Conservation (phyloP, 2,888 invertebrate genomes). For the Deilephila porcellus region DNA sequence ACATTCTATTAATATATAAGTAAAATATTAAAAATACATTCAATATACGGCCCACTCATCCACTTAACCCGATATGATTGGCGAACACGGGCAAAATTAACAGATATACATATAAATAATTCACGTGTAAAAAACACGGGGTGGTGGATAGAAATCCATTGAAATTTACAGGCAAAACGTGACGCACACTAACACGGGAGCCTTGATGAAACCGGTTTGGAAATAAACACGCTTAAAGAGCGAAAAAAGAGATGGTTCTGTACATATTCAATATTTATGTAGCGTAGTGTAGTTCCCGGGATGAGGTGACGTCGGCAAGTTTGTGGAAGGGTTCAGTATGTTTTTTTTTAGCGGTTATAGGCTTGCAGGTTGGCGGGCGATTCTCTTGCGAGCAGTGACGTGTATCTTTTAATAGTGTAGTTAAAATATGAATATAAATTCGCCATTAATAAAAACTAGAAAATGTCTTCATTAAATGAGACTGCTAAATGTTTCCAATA, state of each 20-base stretch:
- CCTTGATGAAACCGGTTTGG: conserved; percentile 40
- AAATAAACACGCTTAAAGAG: conserved; percentile 51
- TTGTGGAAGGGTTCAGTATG: background rate
- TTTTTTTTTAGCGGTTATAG: background rate
- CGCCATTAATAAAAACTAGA: too few relatives aligned
- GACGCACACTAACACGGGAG: conserved; percentile 15
- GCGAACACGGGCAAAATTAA: conserved; percentile 19
- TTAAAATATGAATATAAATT: too few relatives aligned
- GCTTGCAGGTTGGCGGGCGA: too few relatives aligned
- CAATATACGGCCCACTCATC: background rate
- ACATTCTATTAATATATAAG: too few relatives aligned
- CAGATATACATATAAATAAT: conserved; percentile 20
- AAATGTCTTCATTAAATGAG: too few relatives aligned
- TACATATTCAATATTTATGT: conserved; percentile 55
- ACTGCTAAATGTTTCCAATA: too few relatives aligned
- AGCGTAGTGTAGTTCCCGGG: conserved; percentile 34
- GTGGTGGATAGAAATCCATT: background rate
- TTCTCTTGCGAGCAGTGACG: too few relatives aligned
- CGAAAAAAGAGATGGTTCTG: conserved; percentile 52
- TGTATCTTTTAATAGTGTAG: too few relatives aligned
- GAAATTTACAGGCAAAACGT: conserved; percentile 21
- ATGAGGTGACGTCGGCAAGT: conserved; percentile 12
- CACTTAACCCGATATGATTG: conserved; percentile 11
- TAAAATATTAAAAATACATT: background rate
- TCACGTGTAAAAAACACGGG: background rate